These are phyloP conservation scores for Chaetops frenatus DNA, from an alignment of 2,113 vertebrate species.

Conservation along the genomic window DNA sequence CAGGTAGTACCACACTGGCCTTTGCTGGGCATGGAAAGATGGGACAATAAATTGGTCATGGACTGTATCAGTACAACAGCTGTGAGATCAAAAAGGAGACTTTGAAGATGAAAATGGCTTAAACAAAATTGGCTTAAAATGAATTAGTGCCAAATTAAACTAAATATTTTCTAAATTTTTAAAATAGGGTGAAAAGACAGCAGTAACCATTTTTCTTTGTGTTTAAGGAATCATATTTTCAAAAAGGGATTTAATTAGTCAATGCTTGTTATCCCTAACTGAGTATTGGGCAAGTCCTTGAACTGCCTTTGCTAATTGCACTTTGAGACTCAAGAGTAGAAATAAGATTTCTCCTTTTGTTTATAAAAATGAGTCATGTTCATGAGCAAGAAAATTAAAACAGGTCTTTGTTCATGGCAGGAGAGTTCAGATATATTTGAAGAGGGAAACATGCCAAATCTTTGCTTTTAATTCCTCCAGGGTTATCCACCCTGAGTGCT, in stretches of 20 bases:
- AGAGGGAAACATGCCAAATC: background rate
- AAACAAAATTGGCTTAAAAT: background rate
- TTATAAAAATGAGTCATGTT: background rate
- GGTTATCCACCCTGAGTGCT: accelerated
- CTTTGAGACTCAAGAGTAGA: background rate
- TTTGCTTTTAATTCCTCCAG: background rate
- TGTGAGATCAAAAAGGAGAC: background rate
- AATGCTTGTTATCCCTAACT: background rate
- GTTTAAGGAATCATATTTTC: background rate
- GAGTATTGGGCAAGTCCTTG: background rate
- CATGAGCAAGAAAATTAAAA: background rate
- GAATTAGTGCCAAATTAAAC: background rate
- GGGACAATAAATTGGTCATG: background rate
- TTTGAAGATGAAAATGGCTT: background rate
- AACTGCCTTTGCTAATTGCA: background rate
- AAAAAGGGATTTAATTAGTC: background rate
- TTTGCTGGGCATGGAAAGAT: background rate
- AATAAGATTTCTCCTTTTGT: background rate
- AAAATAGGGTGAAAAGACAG: background rate
- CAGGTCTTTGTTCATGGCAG: background rate
- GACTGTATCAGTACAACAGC: background rate
- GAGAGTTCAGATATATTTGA: background rate
- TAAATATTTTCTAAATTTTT: background rate
- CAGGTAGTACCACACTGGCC: background rate
- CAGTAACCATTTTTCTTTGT: background rate